These are phyloP conservation scores for Pseudobourletiella spinata DNA, from an alignment of 1,140 invertebrate species.

Conservation along the genomic window DNA sequence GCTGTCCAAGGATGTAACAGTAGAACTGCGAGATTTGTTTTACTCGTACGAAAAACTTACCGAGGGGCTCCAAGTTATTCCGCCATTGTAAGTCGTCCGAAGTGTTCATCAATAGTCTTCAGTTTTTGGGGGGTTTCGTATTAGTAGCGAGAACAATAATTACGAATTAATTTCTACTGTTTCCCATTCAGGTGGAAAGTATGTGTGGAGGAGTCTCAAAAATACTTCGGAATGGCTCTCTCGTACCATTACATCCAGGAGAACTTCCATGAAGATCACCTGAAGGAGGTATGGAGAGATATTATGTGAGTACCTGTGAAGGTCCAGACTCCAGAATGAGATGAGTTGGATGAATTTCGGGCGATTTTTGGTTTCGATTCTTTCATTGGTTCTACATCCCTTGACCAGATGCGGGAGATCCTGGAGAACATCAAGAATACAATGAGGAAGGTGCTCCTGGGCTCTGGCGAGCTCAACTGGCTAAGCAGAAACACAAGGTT, in stretches of 20 bases:
- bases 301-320: background rate
- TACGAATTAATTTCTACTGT: background rate
- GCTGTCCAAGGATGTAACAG: background rate
- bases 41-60: background rate
- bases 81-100: background rate
- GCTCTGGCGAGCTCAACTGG: background rate
- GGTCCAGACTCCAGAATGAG: no score
- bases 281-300: constrained; percentile 40
- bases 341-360: background rate
- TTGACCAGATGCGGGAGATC: background rate
- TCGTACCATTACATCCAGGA: constrained; percentile 63
- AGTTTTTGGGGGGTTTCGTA: background rate
- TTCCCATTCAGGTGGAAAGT: constrained; percentile 52
- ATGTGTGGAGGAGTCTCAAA: constrained; percentile 63
- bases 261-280: constrained; percentile 57
- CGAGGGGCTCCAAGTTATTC: background rate
- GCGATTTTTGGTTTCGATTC: background rate
- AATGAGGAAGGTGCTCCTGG: background rate
- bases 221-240: constrained; percentile 67
- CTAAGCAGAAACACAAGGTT: background rate
- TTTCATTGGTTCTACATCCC: no score
- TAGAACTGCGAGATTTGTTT: background rate
- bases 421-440: background rate
- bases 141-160: background rate
- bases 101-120: background rate